phyloP scores from a whole-genome alignment of 2,888 invertebrate species.

The Lithophane ornitopus region DNA sequence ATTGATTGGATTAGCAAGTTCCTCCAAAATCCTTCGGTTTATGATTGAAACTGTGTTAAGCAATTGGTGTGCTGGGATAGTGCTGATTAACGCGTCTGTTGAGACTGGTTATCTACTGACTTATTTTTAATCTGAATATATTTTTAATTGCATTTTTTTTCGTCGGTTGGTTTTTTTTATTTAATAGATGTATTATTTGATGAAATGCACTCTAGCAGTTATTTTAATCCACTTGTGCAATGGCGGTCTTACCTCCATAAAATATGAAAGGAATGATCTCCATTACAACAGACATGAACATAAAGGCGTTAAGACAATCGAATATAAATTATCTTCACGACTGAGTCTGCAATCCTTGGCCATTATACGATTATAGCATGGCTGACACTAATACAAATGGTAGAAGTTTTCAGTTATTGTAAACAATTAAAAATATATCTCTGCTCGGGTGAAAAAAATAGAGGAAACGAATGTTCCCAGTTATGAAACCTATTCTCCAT shows the following conservation, averaged over 20 bases:
- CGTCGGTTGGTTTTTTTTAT: too few relatives aligned
- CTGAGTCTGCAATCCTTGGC: slow-evolving; percentile 4
- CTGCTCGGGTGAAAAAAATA: too few relatives aligned
- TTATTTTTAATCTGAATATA: background rate
- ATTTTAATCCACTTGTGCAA: slow-evolving; percentile 10
- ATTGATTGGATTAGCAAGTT: background rate
- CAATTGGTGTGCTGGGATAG: background rate
- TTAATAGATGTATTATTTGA: too few relatives aligned
- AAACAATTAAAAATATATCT: background rate
- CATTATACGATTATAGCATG: slow-evolving; percentile 13
- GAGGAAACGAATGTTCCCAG: too few relatives aligned
- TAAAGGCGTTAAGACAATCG: slow-evolving; percentile 54
- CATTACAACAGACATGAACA: slow-evolving; percentile 25
- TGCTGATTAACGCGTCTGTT: background rate
- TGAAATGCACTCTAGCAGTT: background rate
- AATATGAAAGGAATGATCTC: slow-evolving; percentile 45
- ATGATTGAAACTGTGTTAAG: background rate
- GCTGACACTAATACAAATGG: slow-evolving; percentile 7
- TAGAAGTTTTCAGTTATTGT: background rate
- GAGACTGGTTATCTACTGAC: background rate
- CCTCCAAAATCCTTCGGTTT: background rate
- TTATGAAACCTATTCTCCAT: too few relatives aligned
- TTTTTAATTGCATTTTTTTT: too few relatives aligned
- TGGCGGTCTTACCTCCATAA: slow-evolving; percentile 27
- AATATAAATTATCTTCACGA: slow-evolving; percentile 50